These are phyloP conservation scores for Poecile montanus DNA, from an alignment of 2,797 vertebrate species.

Conservation along the genomic window DNA sequence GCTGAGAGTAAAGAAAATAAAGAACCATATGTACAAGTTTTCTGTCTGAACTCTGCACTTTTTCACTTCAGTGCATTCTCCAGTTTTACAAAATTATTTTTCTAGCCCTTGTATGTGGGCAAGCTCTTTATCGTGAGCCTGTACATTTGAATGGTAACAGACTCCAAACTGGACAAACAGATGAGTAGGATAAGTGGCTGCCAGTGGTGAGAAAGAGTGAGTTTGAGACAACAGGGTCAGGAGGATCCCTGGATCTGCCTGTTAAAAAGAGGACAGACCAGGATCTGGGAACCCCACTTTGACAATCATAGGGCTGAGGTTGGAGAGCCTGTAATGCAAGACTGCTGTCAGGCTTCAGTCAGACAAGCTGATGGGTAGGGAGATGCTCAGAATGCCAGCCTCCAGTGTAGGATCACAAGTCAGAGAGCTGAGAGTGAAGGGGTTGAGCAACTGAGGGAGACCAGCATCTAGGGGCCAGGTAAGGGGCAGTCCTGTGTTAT, in stretches of 20 bases:
- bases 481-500: background rate
- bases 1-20: background rate
- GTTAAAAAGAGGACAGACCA: background rate
- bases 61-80: background rate
- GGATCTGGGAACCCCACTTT: background rate
- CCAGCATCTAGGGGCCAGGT: background rate
- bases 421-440: background rate
- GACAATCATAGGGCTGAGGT: too few relatives aligned
- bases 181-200: background rate
- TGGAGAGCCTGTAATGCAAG: background rate
- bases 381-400: background rate
- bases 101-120: background rate
- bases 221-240: background rate
- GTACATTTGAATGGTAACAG: background rate
- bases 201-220: background rate
- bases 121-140: background rate
- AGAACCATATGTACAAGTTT: background rate
- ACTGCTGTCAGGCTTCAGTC: background rate
- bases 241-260: background rate
- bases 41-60: background rate
- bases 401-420: background rate
- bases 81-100: background rate
- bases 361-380: background rate
- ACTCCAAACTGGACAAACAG: background rate
- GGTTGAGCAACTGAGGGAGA: background rate